Percentiles rank a stretch among this genome's conserved stretches.
Evolutionary conservation across 2,797 vertebrate genomes (phyloP).

Genomic region (Pangasius krempfi): DNA sequence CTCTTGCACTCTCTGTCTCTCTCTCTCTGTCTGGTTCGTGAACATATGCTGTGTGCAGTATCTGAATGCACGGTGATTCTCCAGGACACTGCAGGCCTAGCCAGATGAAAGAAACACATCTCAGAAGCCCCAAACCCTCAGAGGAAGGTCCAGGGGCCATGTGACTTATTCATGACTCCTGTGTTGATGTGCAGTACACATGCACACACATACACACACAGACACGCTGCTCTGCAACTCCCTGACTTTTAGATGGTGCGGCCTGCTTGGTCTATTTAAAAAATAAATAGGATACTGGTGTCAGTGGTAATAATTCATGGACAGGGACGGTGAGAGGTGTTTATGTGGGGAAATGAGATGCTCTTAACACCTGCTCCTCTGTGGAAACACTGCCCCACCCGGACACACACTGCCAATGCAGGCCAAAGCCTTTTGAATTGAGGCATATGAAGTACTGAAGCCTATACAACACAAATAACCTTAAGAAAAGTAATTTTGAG

Average conservation of each 20-base stretch:
- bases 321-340: conserved; percentile 68
- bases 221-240: conserved; percentile 46
- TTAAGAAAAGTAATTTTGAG: background rate
- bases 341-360: conserved; percentile 75
- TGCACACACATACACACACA: conserved; percentile 35
- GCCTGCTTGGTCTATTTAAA: conserved; percentile 80
- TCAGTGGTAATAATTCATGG: conserved; percentile 78
- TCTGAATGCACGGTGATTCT: conserved; percentile 69
- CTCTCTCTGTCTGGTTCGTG: conserved; percentile 30
- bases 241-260: conserved; percentile 65
- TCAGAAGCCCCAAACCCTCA: conserved; percentile 73
- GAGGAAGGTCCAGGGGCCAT: conserved; percentile 77
- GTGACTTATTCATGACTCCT: conserved; percentile 82
- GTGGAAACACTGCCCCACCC: conserved; percentile 62
- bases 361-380: conserved; percentile 71
- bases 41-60: conserved; percentile 61
- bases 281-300: conserved; percentile 88
- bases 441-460: background rate
- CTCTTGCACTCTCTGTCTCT: conserved; percentile 23
- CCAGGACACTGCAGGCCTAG: conserved; percentile 70
- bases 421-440: background rate
- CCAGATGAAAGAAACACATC: conserved; percentile 76
- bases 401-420: conserved; percentile 52
- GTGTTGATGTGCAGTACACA: conserved; percentile 53
- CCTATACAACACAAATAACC: background rate